Evolutionary conservation across 1,140 invertebrate genomes (phyloP), one percentile per base, ranked within the genome.

Genomic region (Aphis craccivora): DNA sequence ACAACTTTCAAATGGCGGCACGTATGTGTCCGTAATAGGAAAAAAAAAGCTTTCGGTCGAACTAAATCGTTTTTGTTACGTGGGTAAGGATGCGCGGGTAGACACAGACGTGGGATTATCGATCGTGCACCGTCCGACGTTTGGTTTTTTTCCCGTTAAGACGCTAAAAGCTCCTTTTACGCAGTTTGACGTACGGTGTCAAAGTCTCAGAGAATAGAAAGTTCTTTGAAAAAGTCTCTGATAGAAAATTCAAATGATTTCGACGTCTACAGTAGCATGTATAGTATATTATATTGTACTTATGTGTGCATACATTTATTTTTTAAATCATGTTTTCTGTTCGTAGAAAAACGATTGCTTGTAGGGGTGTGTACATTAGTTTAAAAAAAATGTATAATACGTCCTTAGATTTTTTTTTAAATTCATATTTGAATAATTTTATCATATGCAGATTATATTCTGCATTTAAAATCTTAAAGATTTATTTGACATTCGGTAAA

Each of bases 31-130:
- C 30, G 43, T 43, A 43, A 30, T 45, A 86, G 14, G 84, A 48
- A 86, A 86, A 83, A 45, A 86, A 86, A 86, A 86, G 43, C 25
- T 45, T 30, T 86, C 40, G 84, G 14, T 86, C 84, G 43, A 30
- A 86, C 43, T 86, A 86, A 86, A 86, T 86, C 84, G 84, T 40
- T 40, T 30, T 40, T 18, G 84, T 86, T 43, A 4, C 84, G 23
- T 11, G 23, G 3, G 11, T 11, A 23, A 25, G 43, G 40, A 45
- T n/a, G 37, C 0, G n/a, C n/a, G 30, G 60, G 60, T n/a, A 18
- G 60, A 76, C 60, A 20, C 60, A 76, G 60, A 76, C 60, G 30
- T n/a, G n/a, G 4, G 60, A 45, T 86, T 86, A 86, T 86, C 84
- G 84, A 86, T 84, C 83, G 35, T 23, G 37, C 81, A 25, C 22